Evolutionary conservation across 2,888 invertebrate genomes (phyloP), one percentile per base, ranked within the genome.

Genomic region (Caenorhabditis panamensis): DNA sequence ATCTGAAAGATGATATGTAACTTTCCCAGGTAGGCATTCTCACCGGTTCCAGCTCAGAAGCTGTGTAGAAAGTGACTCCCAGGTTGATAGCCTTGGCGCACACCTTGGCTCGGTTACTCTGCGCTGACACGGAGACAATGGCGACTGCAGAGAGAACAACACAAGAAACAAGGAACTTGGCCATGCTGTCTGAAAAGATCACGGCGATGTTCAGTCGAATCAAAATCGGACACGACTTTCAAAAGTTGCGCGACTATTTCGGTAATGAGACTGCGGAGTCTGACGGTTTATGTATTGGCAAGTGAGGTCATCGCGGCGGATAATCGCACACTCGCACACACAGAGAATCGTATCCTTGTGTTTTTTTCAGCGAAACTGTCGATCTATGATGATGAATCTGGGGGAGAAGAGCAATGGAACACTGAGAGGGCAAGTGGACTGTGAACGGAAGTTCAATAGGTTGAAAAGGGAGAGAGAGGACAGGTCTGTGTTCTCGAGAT

Each of bases 1-100:
- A 72, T 72, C 68, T 68, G 58, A 58, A 66, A 54, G 13, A 2
- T 9, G 13, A 49, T 16, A 6, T 9, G 4, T 4, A 31, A 31
- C 9, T 31, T n/a, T n/a, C n/a, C n/a, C n/a, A n/a, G n/a, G n/a
- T 31, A 31, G 31, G 4, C 9, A 31, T 6, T 16, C 22, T 26
- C 20, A 71, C 71, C 18, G 66, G 68, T n/a, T 80, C 56, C 24
- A 58, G 18, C 31, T 80, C 79, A 8, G 28, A 28, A n/a, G 79
- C 69, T 18, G 73, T 80, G 59, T 80, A 80, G 54, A 80, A 80
- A 0, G 79, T 80, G 44, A 80, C 58, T 56, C 79, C 79, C 18
- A 80, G 53, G 6, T 75, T 75, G 13, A 75, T 69, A 16, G 79
- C 79, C 51, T 80, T 80, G 36, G 37, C 18, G 49, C 73, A 75